phyloP scores from a whole-genome alignment of 2,797 vertebrate species.

The Esox lucius region DNA sequence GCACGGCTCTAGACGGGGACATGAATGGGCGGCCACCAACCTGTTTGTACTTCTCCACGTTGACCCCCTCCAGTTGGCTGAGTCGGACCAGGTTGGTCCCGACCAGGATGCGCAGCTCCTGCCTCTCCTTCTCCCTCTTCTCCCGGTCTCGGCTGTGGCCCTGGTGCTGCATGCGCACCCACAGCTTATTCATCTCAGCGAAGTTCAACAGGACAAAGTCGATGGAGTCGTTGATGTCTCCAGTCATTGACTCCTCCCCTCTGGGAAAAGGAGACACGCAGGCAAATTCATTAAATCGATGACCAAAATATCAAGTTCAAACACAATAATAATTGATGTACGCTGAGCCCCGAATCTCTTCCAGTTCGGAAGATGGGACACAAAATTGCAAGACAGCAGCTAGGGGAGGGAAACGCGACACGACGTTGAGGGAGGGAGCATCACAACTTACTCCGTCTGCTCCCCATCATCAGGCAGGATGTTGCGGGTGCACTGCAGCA shows the following conservation, averaged over 20 bases:
- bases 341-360: not conserved
- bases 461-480: conserved; percentile 96
- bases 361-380: not conserved
- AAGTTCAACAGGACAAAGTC: conserved; percentile 98
- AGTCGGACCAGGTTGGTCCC: conserved; percentile 97
- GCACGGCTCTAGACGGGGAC: not conserved
- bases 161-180: conserved; percentile 99
- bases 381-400: not conserved
- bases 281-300: not conserved
- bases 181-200: conserved; percentile 98
- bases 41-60: conserved; percentile 98
- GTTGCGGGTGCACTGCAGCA: conserved; percentile 96
- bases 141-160: conserved; percentile 96
- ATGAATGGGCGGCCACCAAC: conserved; percentile 56
- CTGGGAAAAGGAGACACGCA: conserved; percentile 59
- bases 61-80: conserved; percentile 96
- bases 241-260: conserved; percentile 88
- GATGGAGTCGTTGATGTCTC: conserved; percentile 95
- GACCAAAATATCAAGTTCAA: not conserved
- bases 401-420: too few relatives aligned
- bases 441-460: conserved; percentile 81
- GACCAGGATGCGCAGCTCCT: conserved; percentile 95
- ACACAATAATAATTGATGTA: not conserved
- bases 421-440: not conserved
- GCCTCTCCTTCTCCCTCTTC: conserved; percentile 93